A percentile compares a stretch with the other conserved stretches of the same genome.
These are phyloP conservation scores for Bombus turneri DNA, from an alignment of 1,140 invertebrate genomes.

Conservation along the genomic window DNA sequence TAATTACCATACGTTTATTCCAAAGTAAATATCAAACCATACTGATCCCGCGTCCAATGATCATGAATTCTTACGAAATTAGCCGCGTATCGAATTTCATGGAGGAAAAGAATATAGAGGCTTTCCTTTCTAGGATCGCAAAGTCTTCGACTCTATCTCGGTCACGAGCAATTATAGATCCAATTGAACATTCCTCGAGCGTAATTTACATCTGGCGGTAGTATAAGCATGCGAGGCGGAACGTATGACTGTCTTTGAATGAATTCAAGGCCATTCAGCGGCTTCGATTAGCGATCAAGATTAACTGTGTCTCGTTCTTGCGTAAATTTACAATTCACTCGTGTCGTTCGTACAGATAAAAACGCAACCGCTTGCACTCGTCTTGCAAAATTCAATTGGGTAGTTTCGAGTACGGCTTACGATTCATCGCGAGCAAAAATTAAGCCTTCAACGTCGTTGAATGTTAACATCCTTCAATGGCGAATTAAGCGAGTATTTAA, in stretches of 20 bases:
- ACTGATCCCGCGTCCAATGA: not conserved
- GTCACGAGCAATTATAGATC: conserved; percentile 48
- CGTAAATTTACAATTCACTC: conserved; percentile 19
- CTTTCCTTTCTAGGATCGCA: conserved; percentile 29
- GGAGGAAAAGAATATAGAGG: not conserved
- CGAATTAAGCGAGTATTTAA: no score
- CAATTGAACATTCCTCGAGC: conserved; percentile 39
- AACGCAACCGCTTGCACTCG: not conserved
- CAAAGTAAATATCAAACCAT: not conserved
- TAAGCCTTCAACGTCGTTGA: no score
- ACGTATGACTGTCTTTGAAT: conserved; percentile 36
- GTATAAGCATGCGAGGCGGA: not conserved
- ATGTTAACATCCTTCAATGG: no score
- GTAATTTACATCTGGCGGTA: conserved; percentile 43
- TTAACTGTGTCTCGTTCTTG: conserved; percentile 19
- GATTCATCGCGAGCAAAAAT: not conserved
- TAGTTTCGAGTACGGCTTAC: no score
- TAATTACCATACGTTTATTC: no score
- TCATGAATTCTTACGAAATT: not conserved
- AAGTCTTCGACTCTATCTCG: conserved; percentile 41
- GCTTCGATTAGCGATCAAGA: conserved; percentile 36
- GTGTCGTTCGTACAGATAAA: not conserved
- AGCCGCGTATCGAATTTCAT: not conserved
- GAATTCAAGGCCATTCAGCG: conserved; percentile 38
- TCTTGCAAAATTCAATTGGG: not conserved